Conservation (phyloP, 2,797 vertebrate species). For the Cirrhinus molitorella region DNA sequence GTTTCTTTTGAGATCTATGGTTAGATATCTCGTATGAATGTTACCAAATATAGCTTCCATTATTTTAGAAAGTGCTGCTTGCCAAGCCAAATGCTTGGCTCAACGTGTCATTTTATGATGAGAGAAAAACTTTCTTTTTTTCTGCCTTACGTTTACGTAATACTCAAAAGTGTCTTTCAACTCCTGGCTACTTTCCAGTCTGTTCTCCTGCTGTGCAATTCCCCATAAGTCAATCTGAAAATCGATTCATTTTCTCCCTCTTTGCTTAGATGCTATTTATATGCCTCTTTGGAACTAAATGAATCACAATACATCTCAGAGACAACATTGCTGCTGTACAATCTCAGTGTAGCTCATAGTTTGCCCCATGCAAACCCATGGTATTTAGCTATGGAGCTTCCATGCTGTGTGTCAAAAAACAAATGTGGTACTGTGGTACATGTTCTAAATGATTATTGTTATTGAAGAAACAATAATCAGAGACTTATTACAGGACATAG, state of each 20-base stretch:
- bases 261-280: slow-evolving; percentile 23
- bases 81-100: slow-evolving; percentile 1
- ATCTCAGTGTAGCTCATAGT: not conserved
- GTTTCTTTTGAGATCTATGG: slow-evolving; percentile 30
- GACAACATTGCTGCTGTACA: not conserved
- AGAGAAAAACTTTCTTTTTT: not conserved
- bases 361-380: too few relatives aligned
- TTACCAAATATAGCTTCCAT: slow-evolving; percentile 33
- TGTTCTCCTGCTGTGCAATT: slow-evolving; percentile 19
- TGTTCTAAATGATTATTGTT: not conserved
- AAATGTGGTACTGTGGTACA: not conserved
- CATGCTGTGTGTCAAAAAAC: not conserved
- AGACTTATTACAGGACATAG: not conserved
- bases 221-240: not conserved
- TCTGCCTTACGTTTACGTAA: not conserved
- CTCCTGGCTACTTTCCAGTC: slow-evolving; percentile 1
- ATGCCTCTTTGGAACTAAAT: not conserved
- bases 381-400: not conserved
- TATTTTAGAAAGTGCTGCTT: slow-evolving; percentile 2
- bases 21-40: not conserved
- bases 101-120: not conserved
- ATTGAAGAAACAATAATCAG: not conserved
- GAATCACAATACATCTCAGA: not conserved
- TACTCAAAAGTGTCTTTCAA: slow-evolving; percentile 24
- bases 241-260: not conserved